Evolutionary conservation across 92 coral and sea anemone genomes (phyloP), one percentile per base, ranked within the genome.

Genomic region (Ricordea florida): DNA sequence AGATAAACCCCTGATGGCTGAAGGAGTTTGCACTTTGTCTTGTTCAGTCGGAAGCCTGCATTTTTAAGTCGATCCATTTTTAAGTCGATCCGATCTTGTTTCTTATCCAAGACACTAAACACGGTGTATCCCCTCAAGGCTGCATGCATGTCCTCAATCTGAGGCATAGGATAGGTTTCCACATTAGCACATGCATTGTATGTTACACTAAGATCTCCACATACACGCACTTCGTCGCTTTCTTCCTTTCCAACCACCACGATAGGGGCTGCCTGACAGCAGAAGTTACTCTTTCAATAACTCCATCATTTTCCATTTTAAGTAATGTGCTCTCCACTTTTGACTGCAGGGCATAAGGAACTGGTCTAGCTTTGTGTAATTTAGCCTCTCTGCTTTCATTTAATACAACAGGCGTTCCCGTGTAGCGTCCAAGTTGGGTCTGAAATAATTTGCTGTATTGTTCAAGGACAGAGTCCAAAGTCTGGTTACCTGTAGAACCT

Each of bases 131-230:
- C 87, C 37, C 69, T 46, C 42, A 69, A 55, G 9, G 74, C 80
- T 33, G 65, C 57, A 50, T 84, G 79, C 57, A 65, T 59, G 35
- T 84, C 90, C 56, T 84, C 85, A 31, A 52, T 64, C 33, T 63
- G 66, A n/a, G 83, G 65, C 32, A 76, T 31, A 29, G 83, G 83
- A 36, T 77, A 65, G 28, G 74, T 77, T 52, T 77, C 74, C 5
- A 77, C 66, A 77, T 43, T 34, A 11, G 83, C 83, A 77, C 74
- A 56, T 10, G 69, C 53, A 57, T 66, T 73, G 57, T 73, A 73
- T 40, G 80, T 73, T n/a, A 57, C 69, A 64, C 81, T 61, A 41
- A 83, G 76, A 76, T 83, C 89, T 3, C 84, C 83, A 67, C 89
- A 83, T 2, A 83, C 55, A n/a, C 83, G 74, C 18, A 83, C 78